These are phyloP conservation scores for Rhegmatorhina hoffmannsi DNA, from an alignment of 2,113 vertebrate species.

Conservation along the genomic window DNA sequence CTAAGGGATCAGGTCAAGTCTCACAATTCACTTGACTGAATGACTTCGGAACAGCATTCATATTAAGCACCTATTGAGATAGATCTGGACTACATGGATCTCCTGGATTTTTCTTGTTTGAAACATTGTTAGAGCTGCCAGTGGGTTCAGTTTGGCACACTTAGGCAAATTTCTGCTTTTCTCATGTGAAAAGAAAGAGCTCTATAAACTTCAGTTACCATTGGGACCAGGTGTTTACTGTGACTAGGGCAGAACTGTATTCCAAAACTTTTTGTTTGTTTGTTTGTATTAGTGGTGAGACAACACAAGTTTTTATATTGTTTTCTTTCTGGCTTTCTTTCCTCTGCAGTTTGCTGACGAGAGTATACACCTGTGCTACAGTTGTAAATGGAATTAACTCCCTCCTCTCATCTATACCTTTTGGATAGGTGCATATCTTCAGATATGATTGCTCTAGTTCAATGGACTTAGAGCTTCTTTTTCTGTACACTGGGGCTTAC, in stretches of 20 bases:
- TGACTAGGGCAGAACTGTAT: background rate
- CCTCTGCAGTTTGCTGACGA: background rate
- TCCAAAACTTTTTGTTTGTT: background rate
- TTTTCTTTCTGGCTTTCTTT: background rate
- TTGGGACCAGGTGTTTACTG: background rate
- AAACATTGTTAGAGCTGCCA: background rate
- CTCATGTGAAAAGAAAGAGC: background rate
- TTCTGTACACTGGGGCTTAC: background rate
- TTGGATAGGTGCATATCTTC: background rate
- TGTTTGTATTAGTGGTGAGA: background rate
- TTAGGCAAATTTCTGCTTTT: background rate
- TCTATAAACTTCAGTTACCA: background rate
- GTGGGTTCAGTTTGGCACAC: background rate
- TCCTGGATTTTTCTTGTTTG: background rate
- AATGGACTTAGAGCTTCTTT: background rate
- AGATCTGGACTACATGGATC: background rate
- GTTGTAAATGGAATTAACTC: background rate
- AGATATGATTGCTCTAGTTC: background rate
- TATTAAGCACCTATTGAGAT: background rate
- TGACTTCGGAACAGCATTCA: background rate
- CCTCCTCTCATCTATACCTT: background rate
- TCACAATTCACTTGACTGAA: background rate
- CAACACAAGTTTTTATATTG: background rate
- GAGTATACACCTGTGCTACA: background rate
- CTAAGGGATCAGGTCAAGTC: background rate